A percentile compares a stretch with the other conserved stretches of the same genome.
phyloP scores from a whole-genome alignment of 2,113 vertebrate genomes.

The Vidua chalybeata region DNA sequence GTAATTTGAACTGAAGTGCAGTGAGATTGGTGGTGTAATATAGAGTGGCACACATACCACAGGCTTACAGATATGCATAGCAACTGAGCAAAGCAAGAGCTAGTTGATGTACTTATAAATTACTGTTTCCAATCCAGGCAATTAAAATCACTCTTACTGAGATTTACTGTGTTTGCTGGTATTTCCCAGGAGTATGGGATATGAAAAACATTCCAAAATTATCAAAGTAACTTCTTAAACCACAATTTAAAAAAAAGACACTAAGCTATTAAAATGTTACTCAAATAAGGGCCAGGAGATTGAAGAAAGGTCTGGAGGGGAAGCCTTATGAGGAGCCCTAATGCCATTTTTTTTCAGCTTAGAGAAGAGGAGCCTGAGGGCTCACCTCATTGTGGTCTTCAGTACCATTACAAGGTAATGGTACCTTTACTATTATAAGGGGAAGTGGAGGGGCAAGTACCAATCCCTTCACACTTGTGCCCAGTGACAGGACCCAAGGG shows the following conservation, averaged over 20 bases:
- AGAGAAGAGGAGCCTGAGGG: neutral
- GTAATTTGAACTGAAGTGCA: neutral
- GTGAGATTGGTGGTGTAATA: neutral
- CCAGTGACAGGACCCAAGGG: fast-evolving
- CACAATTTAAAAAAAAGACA: neutral
- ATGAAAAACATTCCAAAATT: neutral
- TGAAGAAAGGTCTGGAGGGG: neutral
- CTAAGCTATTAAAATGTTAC: neutral
- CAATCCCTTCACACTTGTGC: fast-evolving
- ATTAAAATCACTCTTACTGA: neutral
- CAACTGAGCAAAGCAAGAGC: neutral
- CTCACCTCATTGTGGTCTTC: neutral
- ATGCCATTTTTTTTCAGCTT: neutral
- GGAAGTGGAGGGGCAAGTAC: neutral
- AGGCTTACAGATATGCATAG: neutral
- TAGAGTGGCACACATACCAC: neutral
- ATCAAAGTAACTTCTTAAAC: neutral
- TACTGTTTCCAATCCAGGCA: neutral
- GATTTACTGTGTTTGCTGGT: neutral
- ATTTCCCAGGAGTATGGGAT: neutral
- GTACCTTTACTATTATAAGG: no score
- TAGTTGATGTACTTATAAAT: neutral
- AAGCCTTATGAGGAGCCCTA: neutral
- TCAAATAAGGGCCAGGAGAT: neutral
- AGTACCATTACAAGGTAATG: neutral